A percentile compares a stretch with the other conserved stretches of the same genome.
phyloP scores from a whole-genome alignment of 2,888 invertebrate species.

The Sphaerophoria rueppellii region DNA sequence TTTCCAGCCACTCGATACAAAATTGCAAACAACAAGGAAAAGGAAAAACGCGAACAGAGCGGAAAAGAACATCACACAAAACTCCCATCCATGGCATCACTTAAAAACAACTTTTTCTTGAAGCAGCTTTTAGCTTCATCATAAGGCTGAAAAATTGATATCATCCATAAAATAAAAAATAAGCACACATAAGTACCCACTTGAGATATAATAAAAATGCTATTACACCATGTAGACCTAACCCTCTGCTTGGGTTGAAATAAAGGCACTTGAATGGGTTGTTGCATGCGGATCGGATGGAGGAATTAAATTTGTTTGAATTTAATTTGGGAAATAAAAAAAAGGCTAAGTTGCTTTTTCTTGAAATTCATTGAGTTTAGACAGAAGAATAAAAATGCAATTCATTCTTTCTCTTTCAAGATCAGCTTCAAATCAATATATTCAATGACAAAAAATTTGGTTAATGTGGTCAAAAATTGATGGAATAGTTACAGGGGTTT shows the following conservation, averaged over 20 bases:
- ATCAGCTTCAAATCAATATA: no score
- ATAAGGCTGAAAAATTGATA: slow-evolving; percentile 67
- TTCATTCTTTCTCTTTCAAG: no score
- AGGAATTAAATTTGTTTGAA: no score
- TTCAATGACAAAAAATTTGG: no score
- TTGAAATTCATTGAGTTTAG: no score
- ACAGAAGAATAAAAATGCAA: no score
- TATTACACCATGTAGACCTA: slow-evolving; percentile 58
- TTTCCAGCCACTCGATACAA: slow-evolving; percentile 33
- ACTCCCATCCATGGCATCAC: slow-evolving; percentile 5
- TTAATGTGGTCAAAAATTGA: no score
- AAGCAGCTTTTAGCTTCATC: slow-evolving; percentile 38
- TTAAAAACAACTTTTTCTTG: slow-evolving; percentile 3
- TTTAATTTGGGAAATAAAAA: no score
- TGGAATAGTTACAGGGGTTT: no score
- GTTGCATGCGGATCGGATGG: background rate
- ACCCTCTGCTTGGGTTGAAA: background rate
- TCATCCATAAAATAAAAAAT: slow-evolving; percentile 62
- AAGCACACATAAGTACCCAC: slow-evolving; percentile 71
- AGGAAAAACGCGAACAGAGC: background rate
- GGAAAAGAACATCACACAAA: slow-evolving; percentile 32
- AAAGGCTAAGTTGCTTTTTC: no score
- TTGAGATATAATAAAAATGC: slow-evolving; percentile 70
- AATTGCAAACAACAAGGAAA: background rate
- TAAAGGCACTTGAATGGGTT: background rate